Base-by-base conservation (phyloP, 2,888 invertebrate species). In the Geophilus truncorum region DNA sequence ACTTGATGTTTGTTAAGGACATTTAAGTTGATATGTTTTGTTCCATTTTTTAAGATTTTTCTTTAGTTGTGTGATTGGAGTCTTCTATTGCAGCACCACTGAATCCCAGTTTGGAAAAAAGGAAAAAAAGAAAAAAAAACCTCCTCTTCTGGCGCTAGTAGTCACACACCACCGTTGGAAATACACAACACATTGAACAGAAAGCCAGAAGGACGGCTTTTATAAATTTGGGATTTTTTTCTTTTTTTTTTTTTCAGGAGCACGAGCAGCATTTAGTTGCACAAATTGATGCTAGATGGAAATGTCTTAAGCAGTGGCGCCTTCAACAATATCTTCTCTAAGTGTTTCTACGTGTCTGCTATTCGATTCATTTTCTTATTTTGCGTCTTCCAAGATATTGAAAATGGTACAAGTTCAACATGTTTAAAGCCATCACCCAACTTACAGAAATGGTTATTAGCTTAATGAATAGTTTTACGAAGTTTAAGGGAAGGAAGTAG, bases 31-130 rank as follows among this genome's bases (percentile, higher is more conserved):
- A 34, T 77, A 34, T 77, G 77, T 77, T 77, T 77, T 77, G 32
- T 30, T 30, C 30, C 77, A 36, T 77, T 77, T 75, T 28, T 75
- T 75, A 30, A 30, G 15, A n/a, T 23, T 75, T 75, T 75, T 18
- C 25, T 75, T 75, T 75, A 23, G 1, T 12, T 70, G 70, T 70
- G 70, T 70, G 70, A 28, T 70, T 70, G 21, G 21, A 51, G 51
- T 70, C 70, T 70, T 70, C 70, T 70, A 70, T 70, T 70, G 70
- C 70, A 70, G 70, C 70, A 70, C 70, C 70, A 70, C 70, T 70
- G 70, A 70, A 70, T 70, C 70, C 51, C 51, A 51, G 51, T 51
- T 51, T 51, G 51, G 18, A 51, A 45, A 45, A 51, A 32, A 4
- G 32, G 9, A 32, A 32, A 32, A 32, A 32, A 4, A 45, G 15